phyloP scores from a whole-genome alignment of 2,888 invertebrate genomes.

The Andrena flavipes region DNA sequence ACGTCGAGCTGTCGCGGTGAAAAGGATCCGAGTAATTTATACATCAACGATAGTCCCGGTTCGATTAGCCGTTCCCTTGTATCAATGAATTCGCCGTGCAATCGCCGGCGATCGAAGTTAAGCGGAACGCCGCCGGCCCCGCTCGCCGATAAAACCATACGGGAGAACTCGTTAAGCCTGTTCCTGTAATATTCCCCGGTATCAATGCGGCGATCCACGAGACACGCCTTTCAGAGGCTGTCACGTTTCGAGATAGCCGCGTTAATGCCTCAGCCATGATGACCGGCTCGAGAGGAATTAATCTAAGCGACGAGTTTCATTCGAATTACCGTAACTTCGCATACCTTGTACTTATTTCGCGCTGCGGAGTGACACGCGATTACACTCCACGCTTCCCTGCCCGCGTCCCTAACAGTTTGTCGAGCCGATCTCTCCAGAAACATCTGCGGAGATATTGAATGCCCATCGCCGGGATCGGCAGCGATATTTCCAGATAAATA shows the following conservation, averaged over 20 bases:
- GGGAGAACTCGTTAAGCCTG: constrained; percentile 66
- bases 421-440: neutral
- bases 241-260: constrained; percentile 63
- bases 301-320: constrained; percentile 44
- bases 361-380: constrained; percentile 17
- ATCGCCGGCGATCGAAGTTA: constrained; percentile 23
- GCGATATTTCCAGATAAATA: no score
- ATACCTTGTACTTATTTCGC: constrained; percentile 19
- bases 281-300: constrained; percentile 62
- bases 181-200: constrained; percentile 51
- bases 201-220: constrained; percentile 45
- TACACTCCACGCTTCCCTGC: constrained; percentile 1
- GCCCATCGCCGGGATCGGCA: no score
- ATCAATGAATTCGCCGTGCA: constrained; percentile 50
- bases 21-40: constrained; percentile 31
- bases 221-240: constrained; percentile 65
- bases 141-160: constrained; percentile 42
- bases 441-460: neutral
- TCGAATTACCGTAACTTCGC: constrained; percentile 44
- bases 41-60: constrained; percentile 32
- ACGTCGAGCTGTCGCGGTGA: neutral
- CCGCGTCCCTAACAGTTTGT: neutral
- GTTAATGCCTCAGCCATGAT: constrained; percentile 59
- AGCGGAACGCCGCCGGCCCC: constrained; percentile 7
- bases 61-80: constrained; percentile 40